phyloP scores from a whole-genome alignment of 1,140 invertebrate species.

The Nebria ingens region DNA sequence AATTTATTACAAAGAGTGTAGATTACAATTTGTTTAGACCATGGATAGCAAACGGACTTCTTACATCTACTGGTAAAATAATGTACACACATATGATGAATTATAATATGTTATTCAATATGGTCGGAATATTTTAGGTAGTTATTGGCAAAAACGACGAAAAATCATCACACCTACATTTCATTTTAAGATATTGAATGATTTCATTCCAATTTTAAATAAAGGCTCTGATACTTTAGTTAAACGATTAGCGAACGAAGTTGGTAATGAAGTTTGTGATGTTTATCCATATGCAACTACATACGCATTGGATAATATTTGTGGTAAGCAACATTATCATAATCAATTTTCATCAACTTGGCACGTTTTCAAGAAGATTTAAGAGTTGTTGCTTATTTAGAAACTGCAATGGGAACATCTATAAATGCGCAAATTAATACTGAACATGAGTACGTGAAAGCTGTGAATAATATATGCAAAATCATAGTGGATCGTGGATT shows the following conservation, averaged over 20 bases:
- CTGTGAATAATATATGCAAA: not conserved
- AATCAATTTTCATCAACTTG: no score
- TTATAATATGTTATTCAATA: not conserved
- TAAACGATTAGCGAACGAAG: constrained; percentile 48
- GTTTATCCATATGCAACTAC: constrained; percentile 63
- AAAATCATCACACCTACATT: constrained; percentile 76
- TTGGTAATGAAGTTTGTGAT: constrained; percentile 47
- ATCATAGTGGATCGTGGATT: not conserved
- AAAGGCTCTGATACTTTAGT: constrained; percentile 58
- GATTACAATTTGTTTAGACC: not conserved
- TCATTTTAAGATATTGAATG: constrained; percentile 77
- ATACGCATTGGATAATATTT: constrained; percentile 76
- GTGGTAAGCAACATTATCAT: no score
- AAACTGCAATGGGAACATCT: constrained; percentile 72
- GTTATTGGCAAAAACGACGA: constrained; percentile 50
- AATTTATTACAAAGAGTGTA: not conserved
- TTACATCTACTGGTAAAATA: not conserved
- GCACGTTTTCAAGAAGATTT: not conserved
- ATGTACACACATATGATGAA: not conserved
- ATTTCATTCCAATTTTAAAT: constrained; percentile 73
- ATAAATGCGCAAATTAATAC: constrained; percentile 57
- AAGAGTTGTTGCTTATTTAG: constrained; percentile 22
- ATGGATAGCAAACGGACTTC: not conserved
- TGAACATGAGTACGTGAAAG: constrained; percentile 55
- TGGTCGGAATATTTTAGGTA: constrained; percentile 35